A percentile compares a stretch with the other conserved stretches of the same genome.
Conservation (phyloP, 1,140 invertebrate genomes). For the Polyergus mexicanus region DNA sequence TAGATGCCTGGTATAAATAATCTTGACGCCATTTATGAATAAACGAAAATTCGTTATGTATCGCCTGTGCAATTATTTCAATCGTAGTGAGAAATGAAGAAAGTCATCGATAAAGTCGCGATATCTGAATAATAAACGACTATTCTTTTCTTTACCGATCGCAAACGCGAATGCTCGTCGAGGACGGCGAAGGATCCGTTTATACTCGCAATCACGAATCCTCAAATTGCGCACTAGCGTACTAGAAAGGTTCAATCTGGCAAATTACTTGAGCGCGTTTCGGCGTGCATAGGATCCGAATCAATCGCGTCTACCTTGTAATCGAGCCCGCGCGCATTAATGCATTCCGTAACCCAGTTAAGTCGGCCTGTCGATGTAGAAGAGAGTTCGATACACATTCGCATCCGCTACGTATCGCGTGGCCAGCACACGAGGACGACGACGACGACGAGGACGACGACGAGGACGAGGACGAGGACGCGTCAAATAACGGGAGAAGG, state of each 20-base stretch:
- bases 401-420: constrained; percentile 70
- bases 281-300: constrained; percentile 37
- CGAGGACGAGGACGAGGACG: constrained; percentile 6
- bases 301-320: constrained; percentile 72
- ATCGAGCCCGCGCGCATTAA: constrained; percentile 72
- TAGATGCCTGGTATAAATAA: background rate
- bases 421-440: constrained; percentile 73
- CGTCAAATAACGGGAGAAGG: constrained; percentile 16
- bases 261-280: constrained; percentile 58
- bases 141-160: background rate
- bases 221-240: constrained; percentile 53
- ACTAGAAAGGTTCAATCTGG: constrained; percentile 64
- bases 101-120: background rate
- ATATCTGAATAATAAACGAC: too few species aligned
- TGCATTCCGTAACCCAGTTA: constrained; percentile 75
- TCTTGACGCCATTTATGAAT: background rate
- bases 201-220: constrained; percentile 44
- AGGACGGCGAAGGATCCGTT: background rate
- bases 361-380: constrained; percentile 30
- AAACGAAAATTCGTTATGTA: background rate
- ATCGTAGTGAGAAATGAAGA: background rate
- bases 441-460: constrained; percentile 31
- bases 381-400: constrained; percentile 48
- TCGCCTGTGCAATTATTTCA: background rate
- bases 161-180: background rate